phyloP scores from a whole-genome alignment of 2,888 invertebrate species.

The Aphidius colemani region DNA sequence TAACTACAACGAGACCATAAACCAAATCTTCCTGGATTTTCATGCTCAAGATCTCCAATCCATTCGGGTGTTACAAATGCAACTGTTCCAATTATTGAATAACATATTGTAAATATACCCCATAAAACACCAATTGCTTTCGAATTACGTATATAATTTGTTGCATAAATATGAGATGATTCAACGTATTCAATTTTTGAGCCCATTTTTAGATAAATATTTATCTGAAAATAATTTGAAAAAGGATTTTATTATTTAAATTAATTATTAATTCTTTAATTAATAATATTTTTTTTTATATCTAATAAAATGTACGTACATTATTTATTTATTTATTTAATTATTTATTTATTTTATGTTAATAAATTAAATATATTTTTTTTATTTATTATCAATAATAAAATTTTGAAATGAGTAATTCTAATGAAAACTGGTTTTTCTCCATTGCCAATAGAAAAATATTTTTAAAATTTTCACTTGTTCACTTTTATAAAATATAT shows the following conservation, averaged over 20 bases:
- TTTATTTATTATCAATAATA: too few species aligned
- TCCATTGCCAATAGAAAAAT: too few species aligned
- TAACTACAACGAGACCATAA: constrained; percentile 85
- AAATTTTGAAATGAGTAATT: too few species aligned
- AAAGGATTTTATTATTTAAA: too few species aligned
- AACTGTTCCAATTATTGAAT: constrained; percentile 92
- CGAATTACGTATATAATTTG: constrained; percentile 88
- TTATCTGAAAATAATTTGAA: not conserved
- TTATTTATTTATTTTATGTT: too few species aligned
- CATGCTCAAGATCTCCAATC: constrained; percentile 83
- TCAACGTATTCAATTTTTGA: constrained; percentile 93
- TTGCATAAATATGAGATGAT: constrained; percentile 87
- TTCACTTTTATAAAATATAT: too few species aligned
- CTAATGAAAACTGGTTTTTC: too few species aligned
- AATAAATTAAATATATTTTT: too few species aligned
- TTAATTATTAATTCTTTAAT: too few species aligned
- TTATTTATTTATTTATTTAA: not conserved
- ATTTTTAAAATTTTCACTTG: too few species aligned
- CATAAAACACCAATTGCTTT: constrained; percentile 96
- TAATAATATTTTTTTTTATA: too few species aligned
- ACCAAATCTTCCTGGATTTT: constrained; percentile 89
- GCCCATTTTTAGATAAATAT: constrained; percentile 69
- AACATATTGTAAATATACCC: constrained; percentile 97
- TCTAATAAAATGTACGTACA: too few species aligned
- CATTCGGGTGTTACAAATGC: constrained; percentile 95